Conservation (phyloP, 2,113 vertebrate species). For the Clarias magur region DNA sequence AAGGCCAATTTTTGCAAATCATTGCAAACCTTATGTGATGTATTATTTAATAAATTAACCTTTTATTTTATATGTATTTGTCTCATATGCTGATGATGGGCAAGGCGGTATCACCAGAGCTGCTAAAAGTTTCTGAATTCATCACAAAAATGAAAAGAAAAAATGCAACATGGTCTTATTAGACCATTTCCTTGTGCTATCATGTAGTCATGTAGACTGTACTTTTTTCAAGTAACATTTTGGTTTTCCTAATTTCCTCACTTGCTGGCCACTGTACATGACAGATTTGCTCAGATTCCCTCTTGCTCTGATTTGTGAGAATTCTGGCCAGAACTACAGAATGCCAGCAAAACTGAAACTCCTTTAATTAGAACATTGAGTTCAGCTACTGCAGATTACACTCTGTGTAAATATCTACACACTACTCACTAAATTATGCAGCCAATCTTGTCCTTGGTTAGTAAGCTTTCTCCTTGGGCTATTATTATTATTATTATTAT, state of each 20-base stretch:
- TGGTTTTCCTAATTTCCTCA: conserved; percentile 7
- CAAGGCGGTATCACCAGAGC: background rate
- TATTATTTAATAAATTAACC: background rate
- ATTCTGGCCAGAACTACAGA: background rate
- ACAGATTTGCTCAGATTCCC: conserved; percentile 1
- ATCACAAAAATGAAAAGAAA: background rate
- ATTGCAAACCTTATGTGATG: background rate
- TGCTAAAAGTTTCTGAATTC: background rate
- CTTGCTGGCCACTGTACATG: background rate
- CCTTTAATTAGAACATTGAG: background rate
- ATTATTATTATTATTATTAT: no score
- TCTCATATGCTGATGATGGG: background rate
- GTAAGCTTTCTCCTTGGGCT: background rate
- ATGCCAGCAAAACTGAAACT: background rate
- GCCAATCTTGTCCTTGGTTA: background rate
- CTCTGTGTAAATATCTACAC: background rate
- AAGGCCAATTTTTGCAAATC: background rate
- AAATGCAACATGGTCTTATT: background rate
- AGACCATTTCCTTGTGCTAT: background rate
- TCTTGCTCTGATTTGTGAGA: background rate
- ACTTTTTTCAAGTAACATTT: background rate
- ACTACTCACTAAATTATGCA: background rate
- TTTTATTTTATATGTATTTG: background rate
- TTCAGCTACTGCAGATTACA: background rate
- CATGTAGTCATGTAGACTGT: background rate